Base-by-base conservation (phyloP, 2,113 vertebrate species). In the Neopipo cinnamomea region DNA sequence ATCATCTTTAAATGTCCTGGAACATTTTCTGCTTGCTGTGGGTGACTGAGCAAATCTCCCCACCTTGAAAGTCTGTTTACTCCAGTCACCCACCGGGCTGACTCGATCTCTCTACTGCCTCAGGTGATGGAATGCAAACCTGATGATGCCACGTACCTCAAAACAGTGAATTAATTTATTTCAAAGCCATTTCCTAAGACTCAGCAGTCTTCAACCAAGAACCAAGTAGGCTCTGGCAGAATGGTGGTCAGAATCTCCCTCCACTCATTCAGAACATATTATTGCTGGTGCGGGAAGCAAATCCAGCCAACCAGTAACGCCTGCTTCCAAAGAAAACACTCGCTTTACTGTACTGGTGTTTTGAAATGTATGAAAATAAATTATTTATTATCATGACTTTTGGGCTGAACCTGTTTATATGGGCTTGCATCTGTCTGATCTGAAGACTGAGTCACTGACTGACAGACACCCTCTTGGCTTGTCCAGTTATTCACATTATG, bases 321-420 rank as follows among this genome's bases (percentile, higher is more conserved):
- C 55, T 85, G 55, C 50, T 87, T 91, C 97, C 96, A 97, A 96
- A 80, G 87, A 92, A 97, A 97, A 96, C 84, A 94, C 41, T 55
- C 8, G 0, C 46, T 95, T 92, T 78, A 88, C 85, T 89, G 65
- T 96, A 95, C 91, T 96, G 90, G 44, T 88, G 83, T 90, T 95
- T 87, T 61, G 73, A 96, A 94, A 94, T 84, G 70, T 68, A 92
- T 1, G 0, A 91, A 96, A 96, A 93, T 91, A 95, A 95, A 96
- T 93, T 95, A 96, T 95, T 95, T 95, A 95, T 95, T 96, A 88
- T 96, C 89, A 85, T 95, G 84, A 86, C 74, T 96, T 95, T 91
- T 70, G 94, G 97, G 91, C 73, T 95, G 86, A 95, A 95, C 87
- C 87, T 95, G 79, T 95, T 97, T 96, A 89, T 94, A 90, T 55